phyloP scores from a whole-genome alignment of 1,140 invertebrate genomes.

The Lasioglossum baleicum region DNA sequence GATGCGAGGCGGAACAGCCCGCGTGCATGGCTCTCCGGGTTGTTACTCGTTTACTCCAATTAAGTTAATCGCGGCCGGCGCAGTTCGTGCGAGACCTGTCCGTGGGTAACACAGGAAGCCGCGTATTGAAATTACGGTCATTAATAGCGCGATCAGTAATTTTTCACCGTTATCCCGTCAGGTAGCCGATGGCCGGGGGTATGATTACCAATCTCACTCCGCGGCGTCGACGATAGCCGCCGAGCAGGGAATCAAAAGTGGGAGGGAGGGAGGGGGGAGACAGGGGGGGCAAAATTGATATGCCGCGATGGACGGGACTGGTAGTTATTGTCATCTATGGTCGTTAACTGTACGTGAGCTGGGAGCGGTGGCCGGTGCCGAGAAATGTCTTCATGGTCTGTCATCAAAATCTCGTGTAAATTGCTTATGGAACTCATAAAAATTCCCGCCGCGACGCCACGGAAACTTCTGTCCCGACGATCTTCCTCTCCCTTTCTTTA shows the following conservation, averaged over 20 bases:
- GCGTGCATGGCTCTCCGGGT: neutral
- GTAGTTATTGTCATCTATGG: constrained; percentile 65
- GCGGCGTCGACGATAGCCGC: neutral
- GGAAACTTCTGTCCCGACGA: too few species aligned
- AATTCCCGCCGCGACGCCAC: constrained; percentile 26
- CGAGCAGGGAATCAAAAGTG: neutral
- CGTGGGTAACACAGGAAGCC: constrained; percentile 56
- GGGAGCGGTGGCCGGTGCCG: constrained; percentile 44
- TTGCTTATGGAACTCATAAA: constrained; percentile 53
- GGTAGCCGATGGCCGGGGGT: constrained; percentile 26
- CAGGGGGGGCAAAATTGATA: constrained; percentile 53
- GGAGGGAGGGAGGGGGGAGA: too few species aligned
- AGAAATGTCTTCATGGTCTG: constrained; percentile 62
- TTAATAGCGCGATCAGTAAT: constrained; percentile 57
- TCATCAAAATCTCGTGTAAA: constrained; percentile 59
- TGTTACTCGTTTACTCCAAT: constrained; percentile 61
- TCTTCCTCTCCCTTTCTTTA: too few species aligned
- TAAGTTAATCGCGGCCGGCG: constrained; percentile 55
- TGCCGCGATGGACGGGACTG: constrained; percentile 44
- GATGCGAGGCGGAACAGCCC: constrained; percentile 9
- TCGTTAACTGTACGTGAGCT: constrained; percentile 61
- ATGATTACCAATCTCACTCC: constrained; percentile 56
- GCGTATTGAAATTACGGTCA: constrained; percentile 60
- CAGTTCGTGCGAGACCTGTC: constrained; percentile 30
- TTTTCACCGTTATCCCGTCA: constrained; percentile 59